Conservation (phyloP, 2,888 invertebrate species). For the Aquatica leii region DNA sequence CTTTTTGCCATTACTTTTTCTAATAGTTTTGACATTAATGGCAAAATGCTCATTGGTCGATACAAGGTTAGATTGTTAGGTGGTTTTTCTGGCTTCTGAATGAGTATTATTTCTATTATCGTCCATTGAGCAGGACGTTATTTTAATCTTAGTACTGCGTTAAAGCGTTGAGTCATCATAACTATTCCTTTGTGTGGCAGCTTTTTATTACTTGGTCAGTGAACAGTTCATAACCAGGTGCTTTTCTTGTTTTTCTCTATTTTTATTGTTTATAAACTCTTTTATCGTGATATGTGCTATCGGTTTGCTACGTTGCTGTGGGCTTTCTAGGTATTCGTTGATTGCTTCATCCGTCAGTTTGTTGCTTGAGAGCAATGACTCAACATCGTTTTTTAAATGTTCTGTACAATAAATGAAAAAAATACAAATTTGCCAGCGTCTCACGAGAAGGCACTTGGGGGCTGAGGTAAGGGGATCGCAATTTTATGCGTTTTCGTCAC, state of each 20-base stretch:
- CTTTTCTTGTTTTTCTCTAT: slow-evolving; percentile 12
- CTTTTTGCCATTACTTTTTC: too few relatives aligned
- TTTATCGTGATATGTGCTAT: neutral
- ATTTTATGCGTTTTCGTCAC: too few relatives aligned
- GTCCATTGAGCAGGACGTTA: neutral
- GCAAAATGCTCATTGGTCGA: neutral
- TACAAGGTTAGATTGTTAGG: neutral
- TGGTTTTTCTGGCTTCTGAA: slow-evolving; percentile 4
- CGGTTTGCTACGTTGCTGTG: slow-evolving; percentile 10
- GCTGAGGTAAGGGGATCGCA: too few relatives aligned
- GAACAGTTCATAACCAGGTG: slow-evolving; percentile 8
- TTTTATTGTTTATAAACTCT: too few relatives aligned
- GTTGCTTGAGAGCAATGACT: slow-evolving; percentile 9
- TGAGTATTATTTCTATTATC: neutral
- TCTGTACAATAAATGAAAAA: too few relatives aligned
- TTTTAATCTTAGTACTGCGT: neutral
- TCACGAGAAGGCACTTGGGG: too few relatives aligned
- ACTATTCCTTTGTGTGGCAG: slow-evolving; percentile 13
- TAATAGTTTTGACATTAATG: neutral
- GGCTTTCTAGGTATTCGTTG: too few relatives aligned
- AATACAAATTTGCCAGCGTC: too few relatives aligned
- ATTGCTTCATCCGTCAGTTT: slow-evolving; percentile 6
- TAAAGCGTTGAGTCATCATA: neutral
- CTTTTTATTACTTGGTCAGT: slow-evolving; percentile 14
- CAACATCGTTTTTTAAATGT: slow-evolving; percentile 6